A percentile compares a stretch with the other conserved stretches of the same genome.
phyloP scores from a whole-genome alignment of 2,888 invertebrate species.

The Thyatira batis region DNA sequence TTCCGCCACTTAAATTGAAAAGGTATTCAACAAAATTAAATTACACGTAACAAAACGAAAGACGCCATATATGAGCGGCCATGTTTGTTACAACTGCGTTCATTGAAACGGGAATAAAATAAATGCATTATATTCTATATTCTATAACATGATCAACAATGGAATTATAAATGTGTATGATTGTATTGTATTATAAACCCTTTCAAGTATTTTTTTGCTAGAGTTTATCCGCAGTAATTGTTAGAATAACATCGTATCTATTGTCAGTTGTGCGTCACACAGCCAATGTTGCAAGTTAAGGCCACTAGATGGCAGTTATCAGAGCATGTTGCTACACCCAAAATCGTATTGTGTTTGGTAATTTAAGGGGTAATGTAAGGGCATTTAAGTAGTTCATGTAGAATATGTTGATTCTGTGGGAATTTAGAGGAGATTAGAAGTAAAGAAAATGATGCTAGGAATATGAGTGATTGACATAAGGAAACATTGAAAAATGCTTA shows the following conservation, averaged over 20 bases:
- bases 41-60: slow-evolving; percentile 16
- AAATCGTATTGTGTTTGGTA: not conserved
- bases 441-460: too few relatives aligned
- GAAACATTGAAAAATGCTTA: too few relatives aligned
- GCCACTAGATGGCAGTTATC: not conserved
- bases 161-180: slow-evolving; percentile 35
- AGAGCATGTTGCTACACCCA: not conserved
- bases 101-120: slow-evolving; percentile 28
- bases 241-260: slow-evolving; percentile 7
- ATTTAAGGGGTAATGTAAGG: not conserved
- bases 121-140: slow-evolving; percentile 36
- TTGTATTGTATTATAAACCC: slow-evolving; percentile 37
- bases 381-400: too few relatives aligned
- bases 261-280: not conserved
- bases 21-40: slow-evolving; percentile 18
- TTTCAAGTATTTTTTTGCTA: slow-evolving; percentile 42
- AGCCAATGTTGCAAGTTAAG: not conserved
- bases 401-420: too few relatives aligned
- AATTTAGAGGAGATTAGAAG: too few relatives aligned
- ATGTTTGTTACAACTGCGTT: slow-evolving; percentile 36
- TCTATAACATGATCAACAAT: slow-evolving; percentile 32
- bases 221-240: slow-evolving; percentile 45
- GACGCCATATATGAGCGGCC: slow-evolving; percentile 20
- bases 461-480: too few relatives aligned
- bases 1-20: slow-evolving; percentile 25